Base-by-base conservation (phyloP, 2,113 vertebrate species). In the Malurus alboscapulatus region DNA sequence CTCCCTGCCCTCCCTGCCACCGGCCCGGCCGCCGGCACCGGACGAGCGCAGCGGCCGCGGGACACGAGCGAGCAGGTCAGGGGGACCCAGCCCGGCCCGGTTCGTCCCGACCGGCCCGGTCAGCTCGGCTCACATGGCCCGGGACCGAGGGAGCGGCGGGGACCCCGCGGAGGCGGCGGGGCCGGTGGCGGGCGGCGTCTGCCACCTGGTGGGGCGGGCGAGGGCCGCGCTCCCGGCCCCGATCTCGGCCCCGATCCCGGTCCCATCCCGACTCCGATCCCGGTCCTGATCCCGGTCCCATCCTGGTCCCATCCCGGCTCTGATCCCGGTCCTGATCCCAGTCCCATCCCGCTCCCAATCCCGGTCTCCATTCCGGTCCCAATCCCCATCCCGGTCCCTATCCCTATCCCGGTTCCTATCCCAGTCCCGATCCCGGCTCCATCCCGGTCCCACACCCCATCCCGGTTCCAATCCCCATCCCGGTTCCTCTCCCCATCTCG, bases 211-310 rank as follows among this genome's bases (percentile, higher is more conserved):
- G 82, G 34, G 34, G 62, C 62, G 51, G 83, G 71, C 71, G 19
- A 34, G 69, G 61, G 71, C 83, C 53, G 53, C 82, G 51, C 71
- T 69, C 9, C 77, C 54, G 65, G 27, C 10, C 44, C 29, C 38
- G 19, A 30, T 42, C 27, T 27, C 13, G 1, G 3, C n/a, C 34
- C 48, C 6, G 0, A 17, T 38, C 53, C n/a, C 13, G 0, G 4
- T 30, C 36, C 36, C 18, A 5, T 17, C 34, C 50, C 53, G 3
- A 3, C 20, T n/a, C 20, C 1, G 34, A 34, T 34, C 34, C 34
- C 34, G 34, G 34, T 34, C 34, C 34, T 34, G 34, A 8, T 40
- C 34, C 11, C 27, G 7, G 34, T 34, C 34, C 34, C 34, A 34
- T 34, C 34, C 34, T 34, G 0, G 3, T n/a, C 22, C 34, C 21